These are phyloP conservation scores for Magallana nippona DNA, from an alignment of 2,888 invertebrate species.

Conservation along the genomic window DNA sequence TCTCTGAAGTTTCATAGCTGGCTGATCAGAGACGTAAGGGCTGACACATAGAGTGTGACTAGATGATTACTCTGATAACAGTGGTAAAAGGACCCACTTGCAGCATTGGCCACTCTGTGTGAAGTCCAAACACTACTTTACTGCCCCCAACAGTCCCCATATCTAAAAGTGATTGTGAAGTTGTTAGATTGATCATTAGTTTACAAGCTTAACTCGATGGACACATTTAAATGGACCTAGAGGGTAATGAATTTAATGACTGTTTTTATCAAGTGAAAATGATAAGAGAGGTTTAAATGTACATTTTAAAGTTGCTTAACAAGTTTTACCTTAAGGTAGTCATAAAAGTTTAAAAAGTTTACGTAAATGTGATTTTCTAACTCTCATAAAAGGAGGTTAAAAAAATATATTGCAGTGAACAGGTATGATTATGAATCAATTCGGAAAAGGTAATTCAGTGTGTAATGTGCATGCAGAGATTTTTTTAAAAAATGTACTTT, in stretches of 20 bases:
- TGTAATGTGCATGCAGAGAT: background rate
- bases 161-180: conserved; percentile 20
- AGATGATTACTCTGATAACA: background rate
- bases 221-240: conserved; percentile 16
- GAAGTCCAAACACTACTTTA: conserved; percentile 22
- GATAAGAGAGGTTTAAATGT: background rate
- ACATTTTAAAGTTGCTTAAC: conserved; percentile 13
- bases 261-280: conserved; percentile 13
- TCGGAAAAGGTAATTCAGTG: background rate
- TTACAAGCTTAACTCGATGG: background rate
- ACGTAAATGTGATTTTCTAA: background rate
- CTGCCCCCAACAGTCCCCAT: conserved; percentile 3
- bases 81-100: conserved; percentile 1
- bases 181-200: conserved; percentile 2
- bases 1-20: background rate
- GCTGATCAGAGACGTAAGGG: background rate
- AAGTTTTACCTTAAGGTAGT: background rate
- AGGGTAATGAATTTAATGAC: background rate
- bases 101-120: background rate
- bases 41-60: conserved; percentile 10
- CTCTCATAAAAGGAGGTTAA: background rate
- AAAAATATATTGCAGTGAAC: no score
- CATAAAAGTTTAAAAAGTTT: background rate
- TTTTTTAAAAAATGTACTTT: background rate
- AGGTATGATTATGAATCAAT: no score